Evolutionary conservation across 1,140 invertebrate species (phyloP), one percentile per base, ranked within the genome.

Genomic region (Ostrea edulis): DNA sequence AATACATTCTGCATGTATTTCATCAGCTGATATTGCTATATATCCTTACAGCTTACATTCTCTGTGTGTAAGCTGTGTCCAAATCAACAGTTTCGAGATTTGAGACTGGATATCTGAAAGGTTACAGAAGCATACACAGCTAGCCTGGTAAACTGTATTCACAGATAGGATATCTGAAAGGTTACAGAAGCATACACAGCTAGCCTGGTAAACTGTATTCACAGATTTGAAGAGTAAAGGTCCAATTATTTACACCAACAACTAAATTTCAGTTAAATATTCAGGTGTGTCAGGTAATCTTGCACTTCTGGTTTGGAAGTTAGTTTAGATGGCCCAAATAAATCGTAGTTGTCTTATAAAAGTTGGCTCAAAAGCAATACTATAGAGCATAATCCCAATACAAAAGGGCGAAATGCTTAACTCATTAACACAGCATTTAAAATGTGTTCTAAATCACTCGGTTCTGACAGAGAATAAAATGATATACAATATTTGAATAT

Each of bases 201-300:
- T 77, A 71, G 22, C 65, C 65, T 71, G 65, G 8, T 8, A 71
- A 25, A 22, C 25, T 25, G 65, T 11, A 71, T 22, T 8, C 25
- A 71, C n/a, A 12, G 25, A 25, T 22, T 71, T 71, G 20, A 25
- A 25, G 11, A 22, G 7, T 71, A 77, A 77, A 77, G 68, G 9
- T 77, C 12, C 25, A 4, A 29, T 77, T 25, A 77, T 77, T 9
- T 77, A 77, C 25, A n/a, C 29, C 29, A 25, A 29, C 11, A 35
- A 77, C 25, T 20, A 62, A 77, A 77, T 77, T 22, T 77, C 68
- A 77, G 68, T 77, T 29, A 77, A 77, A 29, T 77, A 77, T 77
- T 77, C 25, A 77, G 25, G 29, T 25, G 17, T 62, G 22, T 71
- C 65, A 71, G 65, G n/a, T 71, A 71, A 22, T 71, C 11, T 22